Evolutionary conservation across 2,888 invertebrate species (phyloP).

Genomic region (Dioctria linearis): DNA sequence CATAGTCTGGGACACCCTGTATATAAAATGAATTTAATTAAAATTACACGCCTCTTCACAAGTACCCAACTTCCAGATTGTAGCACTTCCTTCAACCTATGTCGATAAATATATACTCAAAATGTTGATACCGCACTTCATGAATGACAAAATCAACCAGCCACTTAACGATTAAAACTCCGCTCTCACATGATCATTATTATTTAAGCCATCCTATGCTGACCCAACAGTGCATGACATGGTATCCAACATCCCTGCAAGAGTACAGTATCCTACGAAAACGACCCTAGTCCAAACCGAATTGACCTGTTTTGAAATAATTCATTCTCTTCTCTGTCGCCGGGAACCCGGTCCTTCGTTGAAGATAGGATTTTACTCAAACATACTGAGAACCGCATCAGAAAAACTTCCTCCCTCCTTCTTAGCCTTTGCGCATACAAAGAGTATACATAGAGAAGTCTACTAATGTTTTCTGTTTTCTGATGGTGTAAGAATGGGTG

Average conservation of each 20-base stretch:
- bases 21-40: too few species aligned
- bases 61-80: too few species aligned
- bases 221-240: neutral
- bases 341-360: neutral
- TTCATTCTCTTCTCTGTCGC: constrained; percentile 1
- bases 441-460: too few species aligned
- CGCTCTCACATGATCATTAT: neutral
- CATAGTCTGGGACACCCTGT: too few species aligned
- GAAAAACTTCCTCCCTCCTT: too few species aligned
- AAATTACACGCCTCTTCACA: too few species aligned
- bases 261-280: too few species aligned
- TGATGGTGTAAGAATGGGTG: too few species aligned
- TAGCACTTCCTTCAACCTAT: too few species aligned
- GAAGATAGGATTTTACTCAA: neutral
- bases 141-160: neutral
- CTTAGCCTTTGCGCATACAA: too few species aligned
- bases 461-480: too few species aligned
- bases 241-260: too few species aligned
- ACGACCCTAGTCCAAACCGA: neutral
- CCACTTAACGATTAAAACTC: neutral
- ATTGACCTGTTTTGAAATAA: constrained; percentile 9
- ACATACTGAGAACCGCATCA: neutral
- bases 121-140: neutral
- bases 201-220: neutral
- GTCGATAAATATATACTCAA: neutral